These are phyloP conservation scores for Notothenia coriiceps DNA, from an alignment of 2,113 vertebrate species.

Conservation along the genomic window DNA sequence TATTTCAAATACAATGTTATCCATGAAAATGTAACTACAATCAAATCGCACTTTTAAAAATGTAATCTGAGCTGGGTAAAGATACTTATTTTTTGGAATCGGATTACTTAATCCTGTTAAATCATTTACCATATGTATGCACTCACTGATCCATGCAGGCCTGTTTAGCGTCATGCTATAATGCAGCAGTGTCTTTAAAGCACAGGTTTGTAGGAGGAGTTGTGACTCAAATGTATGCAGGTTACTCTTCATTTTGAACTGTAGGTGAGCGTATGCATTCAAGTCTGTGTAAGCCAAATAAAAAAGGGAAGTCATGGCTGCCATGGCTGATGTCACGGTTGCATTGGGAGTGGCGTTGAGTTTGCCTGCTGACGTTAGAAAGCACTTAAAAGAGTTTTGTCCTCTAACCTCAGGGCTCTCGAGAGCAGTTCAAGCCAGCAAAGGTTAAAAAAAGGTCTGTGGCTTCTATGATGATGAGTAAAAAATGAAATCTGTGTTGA, in stretches of 20 bases:
- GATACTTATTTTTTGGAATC: too few species aligned
- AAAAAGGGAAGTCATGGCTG: constrained; percentile 56
- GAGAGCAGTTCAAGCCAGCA: constrained; percentile 26
- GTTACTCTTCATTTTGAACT: background rate
- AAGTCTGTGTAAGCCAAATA: background rate
- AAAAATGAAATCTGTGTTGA: constrained; percentile 43
- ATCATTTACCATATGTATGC: background rate
- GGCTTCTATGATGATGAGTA: constrained; percentile 40
- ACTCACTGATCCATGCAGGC: background rate
- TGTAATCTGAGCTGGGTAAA: too few species aligned
- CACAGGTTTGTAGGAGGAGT: background rate
- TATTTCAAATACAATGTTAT: too few species aligned
- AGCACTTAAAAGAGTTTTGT: constrained; percentile 45
- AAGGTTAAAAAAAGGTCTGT: background rate
- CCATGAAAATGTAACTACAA: too few species aligned
- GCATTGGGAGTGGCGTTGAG: constrained; percentile 13
- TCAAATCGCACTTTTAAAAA: too few species aligned
- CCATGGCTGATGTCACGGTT: constrained; percentile 54
- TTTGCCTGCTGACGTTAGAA: constrained; percentile 23
- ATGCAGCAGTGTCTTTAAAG: background rate
- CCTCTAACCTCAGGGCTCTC: constrained; percentile 44
- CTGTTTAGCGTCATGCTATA: background rate
- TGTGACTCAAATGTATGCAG: background rate
- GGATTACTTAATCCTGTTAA: background rate
- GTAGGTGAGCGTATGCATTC: background rate